Evolutionary conservation across 2,888 invertebrate species (phyloP), one percentile per base, ranked within the genome.

Genomic region (Orchesella flavescens): DNA sequence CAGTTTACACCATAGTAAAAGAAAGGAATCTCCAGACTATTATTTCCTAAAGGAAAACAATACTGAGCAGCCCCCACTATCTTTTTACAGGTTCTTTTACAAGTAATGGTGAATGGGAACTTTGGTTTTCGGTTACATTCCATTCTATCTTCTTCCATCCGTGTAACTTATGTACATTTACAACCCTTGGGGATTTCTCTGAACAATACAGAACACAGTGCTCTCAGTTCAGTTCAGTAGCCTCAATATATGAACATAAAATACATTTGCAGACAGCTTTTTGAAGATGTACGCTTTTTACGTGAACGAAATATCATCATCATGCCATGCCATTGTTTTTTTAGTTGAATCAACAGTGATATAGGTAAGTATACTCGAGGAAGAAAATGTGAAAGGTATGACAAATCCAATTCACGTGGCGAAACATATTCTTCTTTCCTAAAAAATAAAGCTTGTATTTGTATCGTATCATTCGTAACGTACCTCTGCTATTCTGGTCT

Each of bases 381-480:
- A 24, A n/a, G 65, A 61, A 12, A 15, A 65, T 44, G 65, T 65
- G 65, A 65, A 65, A 21, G 65, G 12, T 43, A 17, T 44, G 44
- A 43, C 19, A 65, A 65, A 65, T 65, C 23, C 65, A 65, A 65
- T 65, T 65, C 65, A 15, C n/a, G 65, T 65, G 13, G n/a, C 43
- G 44, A 65, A 65, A 23, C 49, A n/a, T 17, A 57, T 19, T n/a
- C 57, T 57, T 15, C n/a, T 12, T 10, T n/a, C 44, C 44, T 12
- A 44, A 44, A 17, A n/a, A 57, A 57, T 17, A n/a, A 65, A 13
- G 65, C 9, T 17, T 23, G 7, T 23, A 24, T 7, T n/a, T n/a
- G n/a, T n/a, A n/a, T n/a, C n/a, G n/a, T n/a, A n/a, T n/a, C n/a
- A n/a, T n/a, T n/a, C n/a, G n/a, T n/a, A n/a, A n/a, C n/a, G n/a